Evolutionary conservation across 2,113 vertebrate species (phyloP).

Genomic region (Herpetotheres cachinnans): DNA sequence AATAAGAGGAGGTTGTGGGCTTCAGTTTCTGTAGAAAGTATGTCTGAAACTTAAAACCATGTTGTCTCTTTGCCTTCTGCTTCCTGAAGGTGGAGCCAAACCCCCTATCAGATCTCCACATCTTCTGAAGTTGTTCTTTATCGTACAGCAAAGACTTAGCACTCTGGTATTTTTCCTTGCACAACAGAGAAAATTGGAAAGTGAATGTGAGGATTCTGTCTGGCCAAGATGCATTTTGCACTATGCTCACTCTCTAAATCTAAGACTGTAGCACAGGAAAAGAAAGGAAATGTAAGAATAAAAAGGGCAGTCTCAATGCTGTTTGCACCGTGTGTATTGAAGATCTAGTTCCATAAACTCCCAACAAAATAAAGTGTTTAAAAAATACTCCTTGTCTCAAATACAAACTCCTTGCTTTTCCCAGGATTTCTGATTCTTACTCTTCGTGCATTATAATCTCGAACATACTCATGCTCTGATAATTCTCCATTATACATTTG

Average conservation of each 20-base stretch:
- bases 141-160: neutral
- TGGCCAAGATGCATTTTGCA: conserved; percentile 12
- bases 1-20: neutral
- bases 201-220: conserved; percentile 19
- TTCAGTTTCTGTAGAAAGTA: neutral
- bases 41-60: neutral
- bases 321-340: neutral
- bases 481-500: neutral
- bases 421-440: neutral
- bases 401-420: neutral
- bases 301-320: neutral
- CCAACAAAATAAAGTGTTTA: neutral
- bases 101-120: conserved; percentile 39
- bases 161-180: neutral
- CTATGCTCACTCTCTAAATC: neutral
- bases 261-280: conserved; percentile 34
- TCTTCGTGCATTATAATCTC: neutral
- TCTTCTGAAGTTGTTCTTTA: neutral
- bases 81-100: conserved; percentile 77
- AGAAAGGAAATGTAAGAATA: conserved; percentile 20
- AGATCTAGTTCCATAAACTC: neutral
- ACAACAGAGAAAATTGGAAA: neutral
- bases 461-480: neutral
- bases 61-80: conserved; percentile 7
- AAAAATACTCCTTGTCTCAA: neutral